Evolutionary conservation across 2,888 invertebrate genomes (phyloP).

Genomic region (Athripsodes cinereus): DNA sequence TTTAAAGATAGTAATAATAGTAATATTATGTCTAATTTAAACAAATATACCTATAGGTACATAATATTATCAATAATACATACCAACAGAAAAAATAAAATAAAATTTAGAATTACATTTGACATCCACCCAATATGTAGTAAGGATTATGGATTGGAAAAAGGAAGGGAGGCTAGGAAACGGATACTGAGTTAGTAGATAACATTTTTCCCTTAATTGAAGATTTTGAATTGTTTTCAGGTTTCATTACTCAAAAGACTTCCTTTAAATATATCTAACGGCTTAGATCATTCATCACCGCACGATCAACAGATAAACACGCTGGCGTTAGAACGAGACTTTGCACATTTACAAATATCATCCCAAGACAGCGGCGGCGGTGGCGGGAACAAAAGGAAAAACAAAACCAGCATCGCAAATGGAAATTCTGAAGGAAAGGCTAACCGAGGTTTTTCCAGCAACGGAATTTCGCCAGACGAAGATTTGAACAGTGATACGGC

Average conservation of each 20-base stretch:
- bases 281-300: slow-evolving; percentile 15
- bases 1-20: too few species aligned
- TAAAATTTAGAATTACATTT: too few species aligned
- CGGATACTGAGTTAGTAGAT: too few species aligned
- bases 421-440: background rate
- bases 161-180: too few species aligned
- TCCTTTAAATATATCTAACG: slow-evolving; percentile 11
- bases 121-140: too few species aligned
- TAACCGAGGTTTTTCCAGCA: slow-evolving; percentile 3
- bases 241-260: slow-evolving; percentile 23
- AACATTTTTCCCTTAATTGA: too few species aligned
- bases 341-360: slow-evolving; percentile 1
- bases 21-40: too few species aligned
- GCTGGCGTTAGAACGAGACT: slow-evolving; percentile 18
- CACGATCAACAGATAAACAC: slow-evolving; percentile 16
- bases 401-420: slow-evolving; percentile 5
- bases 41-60: too few species aligned
- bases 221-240: slow-evolving; percentile 19
- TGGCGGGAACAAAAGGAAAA: background rate
- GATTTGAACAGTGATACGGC: slow-evolving; percentile 32
- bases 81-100: too few species aligned
- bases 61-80: too few species aligned
- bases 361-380: too few species aligned
- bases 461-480: slow-evolving; percentile 36
- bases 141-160: too few species aligned